Evolutionary conservation across 2,888 invertebrate genomes (phyloP).

Genomic region (Platycnemis pennipes): DNA sequence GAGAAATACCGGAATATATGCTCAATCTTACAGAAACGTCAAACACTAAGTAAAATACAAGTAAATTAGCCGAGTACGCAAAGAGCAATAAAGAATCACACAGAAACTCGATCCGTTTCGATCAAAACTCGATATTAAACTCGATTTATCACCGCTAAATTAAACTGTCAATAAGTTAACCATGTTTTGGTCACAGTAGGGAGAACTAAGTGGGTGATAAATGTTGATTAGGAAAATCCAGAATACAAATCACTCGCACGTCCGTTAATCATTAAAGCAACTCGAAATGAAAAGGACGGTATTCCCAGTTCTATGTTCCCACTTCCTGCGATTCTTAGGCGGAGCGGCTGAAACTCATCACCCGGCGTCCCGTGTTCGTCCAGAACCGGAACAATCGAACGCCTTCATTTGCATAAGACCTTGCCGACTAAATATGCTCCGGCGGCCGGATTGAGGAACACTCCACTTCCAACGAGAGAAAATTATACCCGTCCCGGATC

Average conservation of each 20-base stretch:
- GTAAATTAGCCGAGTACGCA: too few species aligned
- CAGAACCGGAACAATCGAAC: not conserved
- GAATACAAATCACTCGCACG: not conserved
- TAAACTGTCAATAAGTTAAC: too few species aligned
- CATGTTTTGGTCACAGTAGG: too few species aligned
- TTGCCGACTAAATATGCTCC: not conserved
- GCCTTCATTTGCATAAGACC: not conserved
- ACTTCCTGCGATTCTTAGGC: slow-evolving; percentile 30
- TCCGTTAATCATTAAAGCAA: not conserved
- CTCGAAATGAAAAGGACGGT: not conserved
- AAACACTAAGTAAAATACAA: too few species aligned
- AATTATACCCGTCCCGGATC: not conserved
- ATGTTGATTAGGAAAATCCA: not conserved
- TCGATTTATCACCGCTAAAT: too few species aligned
- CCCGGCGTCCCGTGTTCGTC: not conserved
- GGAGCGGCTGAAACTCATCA: not conserved
- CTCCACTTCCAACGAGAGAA: not conserved
- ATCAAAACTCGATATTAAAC: too few species aligned
- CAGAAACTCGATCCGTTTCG: too few species aligned
- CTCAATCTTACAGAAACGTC: too few species aligned
- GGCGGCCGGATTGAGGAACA: not conserved
- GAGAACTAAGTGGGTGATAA: not conserved
- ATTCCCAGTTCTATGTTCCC: not conserved
- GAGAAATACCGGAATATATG: too few species aligned
- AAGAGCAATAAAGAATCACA: too few species aligned